These are phyloP conservation scores for Nomada ferruginata DNA, from an alignment of 2,888 invertebrate genomes.

Conservation along the genomic window DNA sequence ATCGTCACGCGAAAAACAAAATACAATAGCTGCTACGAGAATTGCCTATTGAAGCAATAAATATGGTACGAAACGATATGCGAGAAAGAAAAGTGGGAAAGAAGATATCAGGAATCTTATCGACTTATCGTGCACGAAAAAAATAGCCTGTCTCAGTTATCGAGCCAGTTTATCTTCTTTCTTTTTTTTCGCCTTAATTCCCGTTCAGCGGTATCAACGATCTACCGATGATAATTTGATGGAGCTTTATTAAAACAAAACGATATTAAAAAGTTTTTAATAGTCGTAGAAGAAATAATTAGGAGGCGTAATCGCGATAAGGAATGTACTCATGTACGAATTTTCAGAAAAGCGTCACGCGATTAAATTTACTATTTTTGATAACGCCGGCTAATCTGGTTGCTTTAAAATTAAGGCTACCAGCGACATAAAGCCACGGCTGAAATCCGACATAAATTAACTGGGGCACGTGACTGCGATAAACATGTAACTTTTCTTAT, in stretches of 20 bases:
- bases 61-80: constrained; percentile 15
- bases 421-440: constrained; percentile 57
- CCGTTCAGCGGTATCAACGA: background rate
- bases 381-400: constrained; percentile 51
- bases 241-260: background rate
- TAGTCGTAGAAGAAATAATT: constrained; percentile 10
- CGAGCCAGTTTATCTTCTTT: background rate
- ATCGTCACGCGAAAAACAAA: constrained; percentile 55
- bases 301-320: constrained; percentile 11
- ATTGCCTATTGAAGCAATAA: constrained; percentile 16
- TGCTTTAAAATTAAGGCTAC: constrained; percentile 67
- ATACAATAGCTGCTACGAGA: constrained; percentile 25
- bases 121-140: background rate
- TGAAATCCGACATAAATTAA: constrained; percentile 64
- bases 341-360: constrained; percentile 44
- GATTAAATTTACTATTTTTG: constrained; percentile 60
- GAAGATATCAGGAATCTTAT: constrained; percentile 20
- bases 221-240: background rate
- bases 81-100: constrained; percentile 8
- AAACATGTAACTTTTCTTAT: constrained; percentile 58
- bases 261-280: background rate
- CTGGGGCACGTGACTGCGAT: constrained; percentile 67
- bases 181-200: background rate
- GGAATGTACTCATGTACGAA: constrained; percentile 6
- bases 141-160: background rate